phyloP scores from a whole-genome alignment of 2,113 vertebrate species.

The Haliaeetus leucogaster region DNA sequence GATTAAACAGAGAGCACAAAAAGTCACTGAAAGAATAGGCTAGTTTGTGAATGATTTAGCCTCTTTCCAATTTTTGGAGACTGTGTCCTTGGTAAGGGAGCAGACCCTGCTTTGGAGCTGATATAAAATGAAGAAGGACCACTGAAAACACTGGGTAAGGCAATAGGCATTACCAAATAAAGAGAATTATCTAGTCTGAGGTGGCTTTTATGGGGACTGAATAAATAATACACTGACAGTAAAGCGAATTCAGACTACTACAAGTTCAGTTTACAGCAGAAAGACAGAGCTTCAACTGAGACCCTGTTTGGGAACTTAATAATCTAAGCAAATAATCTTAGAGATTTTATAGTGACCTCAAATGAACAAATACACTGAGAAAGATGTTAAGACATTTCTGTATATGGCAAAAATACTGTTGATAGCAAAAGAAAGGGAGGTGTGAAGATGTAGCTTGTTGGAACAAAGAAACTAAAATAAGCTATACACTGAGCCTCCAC shows the following conservation, averaged over 20 bases:
- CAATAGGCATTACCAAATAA: background rate
- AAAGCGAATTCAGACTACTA: background rate
- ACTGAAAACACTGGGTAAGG: background rate
- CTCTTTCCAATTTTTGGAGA: background rate
- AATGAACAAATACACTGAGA: background rate
- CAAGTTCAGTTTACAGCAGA: background rate
- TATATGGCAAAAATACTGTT: conserved; percentile 23
- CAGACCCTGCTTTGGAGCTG: background rate
- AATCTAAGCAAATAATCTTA: background rate
- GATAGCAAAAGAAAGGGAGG: background rate
- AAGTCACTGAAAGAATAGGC: background rate
- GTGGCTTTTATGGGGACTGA: background rate
- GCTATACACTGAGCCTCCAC: background rate
- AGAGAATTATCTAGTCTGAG: background rate
- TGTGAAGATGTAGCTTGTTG: background rate
- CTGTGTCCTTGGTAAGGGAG: background rate
- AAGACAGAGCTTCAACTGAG: background rate
- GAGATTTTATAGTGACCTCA: conserved; percentile 11
- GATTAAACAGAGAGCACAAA: background rate
- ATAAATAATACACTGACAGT: background rate
- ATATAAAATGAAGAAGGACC: background rate
- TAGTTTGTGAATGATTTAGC: background rate
- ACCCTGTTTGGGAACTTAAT: background rate
- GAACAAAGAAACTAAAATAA: conserved; percentile 14
- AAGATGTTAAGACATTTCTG: background rate